Conservation (phyloP, 2,113 vertebrate species). For the Baryphthengus martii region DNA sequence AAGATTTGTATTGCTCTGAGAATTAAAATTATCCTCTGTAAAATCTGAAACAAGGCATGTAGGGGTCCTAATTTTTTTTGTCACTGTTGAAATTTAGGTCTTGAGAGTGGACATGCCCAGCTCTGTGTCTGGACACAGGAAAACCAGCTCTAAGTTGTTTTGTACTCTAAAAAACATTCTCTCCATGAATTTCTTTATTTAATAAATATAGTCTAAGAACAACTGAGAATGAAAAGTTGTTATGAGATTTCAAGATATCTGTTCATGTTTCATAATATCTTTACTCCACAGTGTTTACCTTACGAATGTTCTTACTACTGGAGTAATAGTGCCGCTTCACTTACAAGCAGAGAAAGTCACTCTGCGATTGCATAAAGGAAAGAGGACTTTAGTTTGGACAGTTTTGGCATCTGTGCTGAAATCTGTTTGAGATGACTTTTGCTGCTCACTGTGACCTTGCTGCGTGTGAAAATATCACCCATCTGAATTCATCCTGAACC, state of each 20-base stretch:
- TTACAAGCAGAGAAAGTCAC: not conserved
- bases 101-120: not conserved
- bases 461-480: not conserved
- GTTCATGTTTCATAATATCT: not conserved
- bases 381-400: not conserved
- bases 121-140: not conserved
- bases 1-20: not conserved
- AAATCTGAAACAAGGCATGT: not conserved
- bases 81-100: not conserved
- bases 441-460: conserved; percentile 1
- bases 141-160: not conserved
- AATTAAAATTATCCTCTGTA: not conserved
- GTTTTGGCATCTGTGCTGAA: conserved; percentile 6
- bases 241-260: not conserved
- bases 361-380: not conserved
- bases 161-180: accelerated
- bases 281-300: not conserved
- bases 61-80: not conserved
- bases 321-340: not conserved
- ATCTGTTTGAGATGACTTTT: conserved; percentile 26
- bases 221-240: not conserved
- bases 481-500: not conserved
- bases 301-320: not conserved
- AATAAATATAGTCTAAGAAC: not conserved
- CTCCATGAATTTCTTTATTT: not conserved